Conservation (phyloP, 2,113 vertebrate genomes). For the Leucosticte australis region DNA sequence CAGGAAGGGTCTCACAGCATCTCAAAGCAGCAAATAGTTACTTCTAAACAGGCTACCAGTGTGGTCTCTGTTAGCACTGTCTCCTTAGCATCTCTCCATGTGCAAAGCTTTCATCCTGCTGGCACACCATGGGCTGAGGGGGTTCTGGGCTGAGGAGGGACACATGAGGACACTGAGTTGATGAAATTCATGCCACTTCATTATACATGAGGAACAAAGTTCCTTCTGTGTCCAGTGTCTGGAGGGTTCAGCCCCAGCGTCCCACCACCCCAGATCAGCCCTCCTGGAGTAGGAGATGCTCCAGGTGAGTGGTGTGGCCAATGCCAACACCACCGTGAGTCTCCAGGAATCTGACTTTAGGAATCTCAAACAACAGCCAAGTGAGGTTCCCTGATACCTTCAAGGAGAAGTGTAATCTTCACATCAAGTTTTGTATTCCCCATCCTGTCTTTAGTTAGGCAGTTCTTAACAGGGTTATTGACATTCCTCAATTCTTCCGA, state of each 20-base stretch:
- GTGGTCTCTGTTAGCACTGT: neutral
- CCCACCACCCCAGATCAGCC: neutral
- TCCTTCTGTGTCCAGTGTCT: neutral
- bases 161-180: neutral
- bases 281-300: neutral
- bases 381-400: accelerated
- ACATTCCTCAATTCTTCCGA: neutral
- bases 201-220: neutral
- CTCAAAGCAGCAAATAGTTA: neutral
- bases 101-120: neutral
- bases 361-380: neutral
- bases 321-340: accelerated
- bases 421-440: neutral
- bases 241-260: neutral
- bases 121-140: accelerated
- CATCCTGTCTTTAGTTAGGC: neutral
- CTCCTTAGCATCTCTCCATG: neutral
- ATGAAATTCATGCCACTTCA: accelerated
- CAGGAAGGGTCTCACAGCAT: neutral
- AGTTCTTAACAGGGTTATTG: neutral
- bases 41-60: neutral
- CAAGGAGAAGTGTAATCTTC: neutral
- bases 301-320: neutral
- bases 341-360: neutral
- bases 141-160: neutral